Evolutionary conservation across 1,140 invertebrate genomes (phyloP).

Genomic region (Ceratosolen fusciceps): DNA sequence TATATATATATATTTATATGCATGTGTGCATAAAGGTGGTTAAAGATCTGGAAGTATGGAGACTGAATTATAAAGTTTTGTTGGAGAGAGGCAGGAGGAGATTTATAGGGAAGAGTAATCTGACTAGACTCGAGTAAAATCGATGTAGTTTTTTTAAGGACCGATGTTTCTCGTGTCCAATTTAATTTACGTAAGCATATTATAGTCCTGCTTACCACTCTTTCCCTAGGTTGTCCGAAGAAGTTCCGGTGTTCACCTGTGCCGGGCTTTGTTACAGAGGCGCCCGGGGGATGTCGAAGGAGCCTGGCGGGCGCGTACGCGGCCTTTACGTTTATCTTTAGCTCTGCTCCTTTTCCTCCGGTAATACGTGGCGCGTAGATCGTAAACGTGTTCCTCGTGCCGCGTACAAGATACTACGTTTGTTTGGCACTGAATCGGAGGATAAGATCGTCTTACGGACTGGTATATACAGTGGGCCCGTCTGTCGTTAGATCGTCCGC

Average conservation of each 20-base stretch:
- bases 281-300: conserved; percentile 13
- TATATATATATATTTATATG: too few relatives aligned
- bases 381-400: conserved; percentile 20
- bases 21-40: neutral
- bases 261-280: neutral
- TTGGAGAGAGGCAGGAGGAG: too few relatives aligned
- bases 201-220: conserved; percentile 33
- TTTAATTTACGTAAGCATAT: conserved; percentile 26
- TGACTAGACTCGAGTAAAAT: neutral
- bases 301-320: neutral
- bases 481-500: conserved; percentile 34
- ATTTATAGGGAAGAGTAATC: neutral
- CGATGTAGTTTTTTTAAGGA: neutral
- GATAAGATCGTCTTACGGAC: conserved; percentile 36
- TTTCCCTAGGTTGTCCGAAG: conserved; percentile 48
- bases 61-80: neutral
- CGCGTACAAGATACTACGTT: conserved; percentile 35
- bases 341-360: neutral
- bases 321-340: conserved; percentile 2
- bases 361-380: conserved; percentile 20
- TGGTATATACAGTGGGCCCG: neutral
- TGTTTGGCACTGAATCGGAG: conserved; percentile 32
- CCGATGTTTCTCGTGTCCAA: neutral
- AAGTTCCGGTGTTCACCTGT: neutral
- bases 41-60: neutral